Evolutionary conservation across 1,140 invertebrate species (phyloP), one percentile per base, ranked within the genome.

Genomic region (Bombus fervidus): DNA sequence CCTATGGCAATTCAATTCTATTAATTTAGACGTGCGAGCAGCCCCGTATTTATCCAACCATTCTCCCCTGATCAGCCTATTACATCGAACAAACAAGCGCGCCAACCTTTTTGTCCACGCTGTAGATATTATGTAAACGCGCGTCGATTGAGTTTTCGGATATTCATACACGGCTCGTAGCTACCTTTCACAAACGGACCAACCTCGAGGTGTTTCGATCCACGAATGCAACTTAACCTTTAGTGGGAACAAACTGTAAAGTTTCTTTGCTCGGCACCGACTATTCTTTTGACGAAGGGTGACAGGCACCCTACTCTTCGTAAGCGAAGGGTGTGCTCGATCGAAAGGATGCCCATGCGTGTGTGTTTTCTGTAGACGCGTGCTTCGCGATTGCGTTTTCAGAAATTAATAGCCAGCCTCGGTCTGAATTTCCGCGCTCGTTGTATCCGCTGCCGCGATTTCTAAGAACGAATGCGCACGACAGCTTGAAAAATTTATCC

Each of bases 401-500:
- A 81, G 78, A 66, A 81, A 85, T 85, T 74, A 81, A 85, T 85
- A 68, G 64, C 34, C 31, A 12, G 9, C 34, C 75, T n/a, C 25
- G 15, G 41, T 57, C 22, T 15, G 22, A 13, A 39, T 47, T 68
- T 28, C 37, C n/a, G 5, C 25, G 39, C 22, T 91, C 90, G 91
- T 92, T 92, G 93, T 92, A 81, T 89, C 64, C 84, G 34, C 72
- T 41, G 87, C 87, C 53, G 28, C 53, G 68, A 87, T 68, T 86
- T 81, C 87, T 83, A 83, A 86, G 77, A 72, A 68, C 71, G 80
- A 80, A 64, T 86, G 69, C 68, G 53, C 64, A 73, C 64, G 81
- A 87, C 81, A 89, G 86, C 87, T 78, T 94, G 59, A 94, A 94
- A 94, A 93, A 95, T 94, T 93, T 91, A 95, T 94, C 86, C 83